Evolutionary conservation across 2,113 vertebrate genomes (phyloP), one percentile per base, ranked within the genome.

Genomic region (Thinocorus orbignyianus): DNA sequence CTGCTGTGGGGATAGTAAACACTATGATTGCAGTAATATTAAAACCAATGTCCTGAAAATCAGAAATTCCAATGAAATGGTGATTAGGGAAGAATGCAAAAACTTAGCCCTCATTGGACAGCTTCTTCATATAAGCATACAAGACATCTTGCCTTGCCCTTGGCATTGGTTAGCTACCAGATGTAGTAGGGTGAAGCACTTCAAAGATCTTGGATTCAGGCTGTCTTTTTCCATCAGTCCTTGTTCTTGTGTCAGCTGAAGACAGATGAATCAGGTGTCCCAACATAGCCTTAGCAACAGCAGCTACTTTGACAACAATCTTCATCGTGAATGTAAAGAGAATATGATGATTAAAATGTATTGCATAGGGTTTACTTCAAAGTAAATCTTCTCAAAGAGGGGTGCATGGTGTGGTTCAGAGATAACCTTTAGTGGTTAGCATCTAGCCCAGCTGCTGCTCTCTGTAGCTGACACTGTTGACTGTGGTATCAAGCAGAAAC

Each of bases 21-120:
- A 91, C 54, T 70, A 44, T 11, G 24, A 82, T 61, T 95, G 31
- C 48, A 92, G 93, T 94, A 92, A 94, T 96, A 95, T 95, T 89
- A 88, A 82, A 97, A 86, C 69, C 85, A 92, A 37, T 94, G 93
- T 94, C 65, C 86, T 92, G 95, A 97, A 97, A 97, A 97, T 81
- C 79, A 97, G 92, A 96, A 97, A 95, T 93, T 91, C 82, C 37
- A 42, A 60, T 92, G 82, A 91, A 96, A 88, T 94, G 7, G 94
- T 93, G 54, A 37, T 28, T 25, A 81, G 5, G 17, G 18, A 88
- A 76, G 52, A 85, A 68, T 8, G 12, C 15, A 90, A 79, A 77
- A 88, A 17, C 23, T 74, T 37, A 31, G 19, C 5, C 4, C 1
- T 70, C 2, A 1, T 11, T 80, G 42, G 35, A 16, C 13, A 90